Base-by-base conservation (phyloP, 1,140 invertebrate genomes). In the Latrodectus geometricus region DNA sequence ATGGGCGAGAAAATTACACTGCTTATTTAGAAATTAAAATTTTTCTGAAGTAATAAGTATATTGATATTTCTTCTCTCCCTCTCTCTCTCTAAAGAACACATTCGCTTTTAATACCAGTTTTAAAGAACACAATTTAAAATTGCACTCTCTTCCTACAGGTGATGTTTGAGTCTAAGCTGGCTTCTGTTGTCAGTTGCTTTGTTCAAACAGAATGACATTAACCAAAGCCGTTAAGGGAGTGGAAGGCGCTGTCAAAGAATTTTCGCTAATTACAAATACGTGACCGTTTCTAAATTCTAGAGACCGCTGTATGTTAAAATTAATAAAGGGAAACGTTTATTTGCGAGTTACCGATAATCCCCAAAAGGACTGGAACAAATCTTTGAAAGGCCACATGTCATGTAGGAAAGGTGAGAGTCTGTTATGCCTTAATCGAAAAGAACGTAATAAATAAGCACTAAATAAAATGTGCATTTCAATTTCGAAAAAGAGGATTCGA, bases 261-360 rank as follows among this genome's bases (percentile, higher is more conserved):
- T 61, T 83, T 83, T 83, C 80, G 54, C 21, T 83, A 74, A 83
- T 83, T 83, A 69, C 69, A 49, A 65, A 61, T 74, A 83, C 80
- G 70, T 83, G 80, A 83, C 80, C 54, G n/a, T 74, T 74, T 83
- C 23, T 65, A 49, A 73, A 74, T 83, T 83, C 68, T 14, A 20
- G 35, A 68, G 49, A n/a, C 73, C 14, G 14, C 20, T 80, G 65
- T 15, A 23, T 77, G 75, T n/a, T 77, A 61, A 68, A 78, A 78
- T 66, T 78, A 78, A 68, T 65, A 78, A 66, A 76, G 74, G 61
- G 61, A 65, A 78, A 78, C 76, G 56, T 66, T 78, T 78, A 66
- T 68, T 48, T 78, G 17, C 8, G 17, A 49, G 23, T 50, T 78
- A 23, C 65, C 76, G 48, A 78, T 78, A 78, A 68, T 76, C 74